Conservation (phyloP, 2,888 invertebrate species). For the Ichneumon xanthorius region DNA sequence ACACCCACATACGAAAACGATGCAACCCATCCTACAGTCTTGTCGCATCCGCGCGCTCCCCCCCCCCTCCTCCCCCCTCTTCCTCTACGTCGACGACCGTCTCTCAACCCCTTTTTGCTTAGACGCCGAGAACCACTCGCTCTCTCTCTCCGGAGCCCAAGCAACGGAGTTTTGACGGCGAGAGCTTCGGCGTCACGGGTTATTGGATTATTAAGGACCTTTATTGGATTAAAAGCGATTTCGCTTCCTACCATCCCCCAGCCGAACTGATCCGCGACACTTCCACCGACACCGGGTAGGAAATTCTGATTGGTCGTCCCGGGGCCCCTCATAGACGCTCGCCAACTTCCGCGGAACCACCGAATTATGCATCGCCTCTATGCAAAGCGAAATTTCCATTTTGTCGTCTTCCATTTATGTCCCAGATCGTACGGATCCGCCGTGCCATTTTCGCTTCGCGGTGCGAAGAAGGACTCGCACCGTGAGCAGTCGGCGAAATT, state of each 20-base stretch:
- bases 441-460: neutral
- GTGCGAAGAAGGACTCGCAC: neutral
- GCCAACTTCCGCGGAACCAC: conserved; percentile 35
- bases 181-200: conserved; percentile 70
- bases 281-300: conserved; percentile 39
- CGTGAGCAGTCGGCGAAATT: conserved; percentile 12
- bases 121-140: conserved; percentile 73
- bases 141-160: neutral
- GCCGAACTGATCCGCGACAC: conserved; percentile 66
- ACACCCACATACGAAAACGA: conserved; percentile 32
- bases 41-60: conserved; percentile 48
- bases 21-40: conserved; percentile 35
- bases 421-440: neutral
- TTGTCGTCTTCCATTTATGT: conserved; percentile 23
- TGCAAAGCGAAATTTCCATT: conserved; percentile 57
- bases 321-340: neutral
- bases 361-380: conserved; percentile 59
- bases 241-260: conserved; percentile 70
- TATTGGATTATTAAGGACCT: conserved; percentile 84
- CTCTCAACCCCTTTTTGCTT: conserved; percentile 77
- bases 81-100: conserved; percentile 67
- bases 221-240: conserved; percentile 83
- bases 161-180: conserved; percentile 22
- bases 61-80: too few species aligned
- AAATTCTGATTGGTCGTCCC: conserved; percentile 67